Evolutionary conservation across 2,113 vertebrate species (phyloP).

Genomic region (Alligator sinensis): DNA sequence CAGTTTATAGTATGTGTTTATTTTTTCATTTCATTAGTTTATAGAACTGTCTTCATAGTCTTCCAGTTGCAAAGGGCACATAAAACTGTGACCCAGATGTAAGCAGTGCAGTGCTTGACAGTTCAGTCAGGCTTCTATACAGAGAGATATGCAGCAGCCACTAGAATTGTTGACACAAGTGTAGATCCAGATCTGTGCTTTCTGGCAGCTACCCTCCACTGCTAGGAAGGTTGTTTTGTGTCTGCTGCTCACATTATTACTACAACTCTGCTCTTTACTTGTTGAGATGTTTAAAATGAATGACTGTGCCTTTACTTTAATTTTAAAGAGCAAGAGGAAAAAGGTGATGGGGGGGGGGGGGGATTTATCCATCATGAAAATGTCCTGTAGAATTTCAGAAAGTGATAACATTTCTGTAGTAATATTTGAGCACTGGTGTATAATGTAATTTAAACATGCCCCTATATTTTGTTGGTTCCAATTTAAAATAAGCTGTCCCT

Average conservation of each 20-base stretch:
- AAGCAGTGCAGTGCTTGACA: background rate
- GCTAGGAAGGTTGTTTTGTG: too few relatives aligned
- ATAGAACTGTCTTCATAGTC: background rate
- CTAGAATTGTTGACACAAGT: background rate
- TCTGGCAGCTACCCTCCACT: too few relatives aligned
- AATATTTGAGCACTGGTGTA: background rate
- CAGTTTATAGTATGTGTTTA: background rate
- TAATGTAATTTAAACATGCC: background rate
- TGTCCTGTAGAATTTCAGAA: background rate
- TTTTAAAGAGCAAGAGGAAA: background rate
- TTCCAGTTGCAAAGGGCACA: background rate
- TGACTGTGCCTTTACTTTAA: background rate
- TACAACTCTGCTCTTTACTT: background rate
- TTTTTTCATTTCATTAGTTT: background rate
- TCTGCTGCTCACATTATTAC: background rate
- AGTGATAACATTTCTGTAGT: background rate
- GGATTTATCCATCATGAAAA: background rate
- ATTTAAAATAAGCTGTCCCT: background rate
- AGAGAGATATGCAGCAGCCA: background rate
- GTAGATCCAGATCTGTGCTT: too few relatives aligned
- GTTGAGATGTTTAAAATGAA: background rate
- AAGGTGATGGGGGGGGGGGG: background rate
- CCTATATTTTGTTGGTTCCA: background rate
- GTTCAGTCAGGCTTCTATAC: background rate
- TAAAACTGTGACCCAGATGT: background rate